These are phyloP conservation scores for Cyprinodon diabolis DNA, from an alignment of 2,797 vertebrate species.

Conservation along the genomic window DNA sequence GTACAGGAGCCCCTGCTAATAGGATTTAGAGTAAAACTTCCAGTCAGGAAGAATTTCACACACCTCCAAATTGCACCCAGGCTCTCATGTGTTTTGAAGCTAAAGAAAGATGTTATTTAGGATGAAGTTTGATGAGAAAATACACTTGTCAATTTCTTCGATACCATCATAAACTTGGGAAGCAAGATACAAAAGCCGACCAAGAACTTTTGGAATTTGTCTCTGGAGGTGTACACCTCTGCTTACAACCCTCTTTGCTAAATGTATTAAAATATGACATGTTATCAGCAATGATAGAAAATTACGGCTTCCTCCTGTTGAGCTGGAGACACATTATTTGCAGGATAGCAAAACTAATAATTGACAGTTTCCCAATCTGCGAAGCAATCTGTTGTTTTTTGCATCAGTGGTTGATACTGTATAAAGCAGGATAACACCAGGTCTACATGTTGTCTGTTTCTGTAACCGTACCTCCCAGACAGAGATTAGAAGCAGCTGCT, in stretches of 20 bases:
- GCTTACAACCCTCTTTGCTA: background rate
- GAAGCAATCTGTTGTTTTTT: background rate
- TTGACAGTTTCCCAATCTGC: background rate
- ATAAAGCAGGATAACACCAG: slow-evolving; percentile 5
- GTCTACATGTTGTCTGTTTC: slow-evolving; percentile 2
- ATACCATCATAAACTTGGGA: background rate
- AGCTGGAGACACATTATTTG: too few species aligned
- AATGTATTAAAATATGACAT: too few species aligned
- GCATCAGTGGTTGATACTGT: background rate
- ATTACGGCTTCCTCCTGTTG: too few species aligned
- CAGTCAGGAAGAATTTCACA: background rate
- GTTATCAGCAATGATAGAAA: too few species aligned
- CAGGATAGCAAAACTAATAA: background rate
- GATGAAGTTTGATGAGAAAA: background rate
- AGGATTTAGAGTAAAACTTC: background rate
- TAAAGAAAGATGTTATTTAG: background rate
- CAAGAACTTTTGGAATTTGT: too few species aligned
- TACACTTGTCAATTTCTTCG: too few species aligned
- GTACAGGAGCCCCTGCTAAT: background rate
- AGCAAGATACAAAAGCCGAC: background rate
- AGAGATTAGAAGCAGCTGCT: slow-evolving; percentile 73
- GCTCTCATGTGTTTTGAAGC: background rate
- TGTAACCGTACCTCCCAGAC: slow-evolving; percentile 57
- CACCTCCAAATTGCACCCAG: background rate
- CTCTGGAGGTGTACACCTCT: too few species aligned